Percentiles rank a stretch among this genome's conserved stretches.
These are phyloP conservation scores for Melanostoma mellinum DNA, from an alignment of 2,888 invertebrate species.

Conservation along the genomic window DNA sequence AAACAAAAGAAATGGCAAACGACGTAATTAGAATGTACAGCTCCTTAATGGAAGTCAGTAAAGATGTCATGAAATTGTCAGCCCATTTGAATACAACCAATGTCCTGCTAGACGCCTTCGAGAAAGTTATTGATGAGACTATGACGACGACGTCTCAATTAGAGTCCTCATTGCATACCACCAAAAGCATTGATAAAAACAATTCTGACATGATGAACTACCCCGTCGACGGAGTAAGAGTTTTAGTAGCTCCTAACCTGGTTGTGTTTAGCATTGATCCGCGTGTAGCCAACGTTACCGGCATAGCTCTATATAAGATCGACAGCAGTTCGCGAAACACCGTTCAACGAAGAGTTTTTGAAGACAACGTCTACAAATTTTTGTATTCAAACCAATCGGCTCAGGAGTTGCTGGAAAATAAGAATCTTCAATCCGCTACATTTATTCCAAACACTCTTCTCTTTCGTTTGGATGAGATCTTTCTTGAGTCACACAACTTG, in stretches of 20 bases:
- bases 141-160: slow-evolving; percentile 72
- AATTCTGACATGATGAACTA: slow-evolving; percentile 75
- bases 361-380: slow-evolving; percentile 76
- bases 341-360: slow-evolving; percentile 74
- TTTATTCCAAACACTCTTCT: slow-evolving; percentile 83
- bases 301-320: slow-evolving; percentile 77
- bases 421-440: slow-evolving; percentile 83
- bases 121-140: slow-evolving; percentile 83
- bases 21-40: slow-evolving; percentile 80
- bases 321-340: slow-evolving; percentile 2
- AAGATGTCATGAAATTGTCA: slow-evolving; percentile 75
- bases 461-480: slow-evolving; percentile 79
- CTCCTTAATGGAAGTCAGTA: slow-evolving; percentile 83
- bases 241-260: slow-evolving; percentile 76
- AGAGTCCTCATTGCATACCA: neutral
- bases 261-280: slow-evolving; percentile 79
- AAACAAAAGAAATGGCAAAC: slow-evolving; percentile 60
- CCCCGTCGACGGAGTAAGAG: slow-evolving; percentile 77
- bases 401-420: slow-evolving; percentile 82
- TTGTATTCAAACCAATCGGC: slow-evolving; percentile 82
- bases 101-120: slow-evolving; percentile 84
- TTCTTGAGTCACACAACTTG: slow-evolving; percentile 49
- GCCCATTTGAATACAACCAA: slow-evolving; percentile 85
- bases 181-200: slow-evolving; percentile 54
- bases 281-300: slow-evolving; percentile 78